Evolutionary conservation across 2,797 vertebrate genomes (phyloP).

Genomic region (Arnoldichthys spilopterus): DNA sequence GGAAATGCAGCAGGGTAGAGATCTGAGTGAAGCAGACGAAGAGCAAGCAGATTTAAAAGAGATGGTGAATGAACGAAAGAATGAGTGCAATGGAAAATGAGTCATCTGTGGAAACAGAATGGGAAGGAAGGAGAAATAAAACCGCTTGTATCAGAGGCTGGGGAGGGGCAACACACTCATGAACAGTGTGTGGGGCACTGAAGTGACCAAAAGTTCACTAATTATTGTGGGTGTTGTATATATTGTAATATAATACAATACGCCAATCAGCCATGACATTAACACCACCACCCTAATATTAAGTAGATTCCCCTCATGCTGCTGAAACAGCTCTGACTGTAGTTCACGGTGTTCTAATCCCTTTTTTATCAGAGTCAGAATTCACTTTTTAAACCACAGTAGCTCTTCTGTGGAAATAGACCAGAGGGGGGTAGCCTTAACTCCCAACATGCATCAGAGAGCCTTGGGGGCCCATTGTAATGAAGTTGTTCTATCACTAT

Average conservation of each 20-base stretch:
- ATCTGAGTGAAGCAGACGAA: neutral
- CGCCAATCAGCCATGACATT: no score
- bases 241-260: neutral
- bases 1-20: neutral
- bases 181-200: neutral
- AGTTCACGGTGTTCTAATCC: no score
- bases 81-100: conserved; percentile 8
- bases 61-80: neutral
- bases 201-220: neutral
- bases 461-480: no score
- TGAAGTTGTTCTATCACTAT: no score
- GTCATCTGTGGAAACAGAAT: conserved; percentile 2
- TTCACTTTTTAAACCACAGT: no score
- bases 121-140: neutral
- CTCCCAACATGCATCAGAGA: no score
- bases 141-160: neutral
- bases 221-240: neutral
- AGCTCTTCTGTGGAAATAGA: neutral
- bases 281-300: no score
- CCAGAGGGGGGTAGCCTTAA: no score
- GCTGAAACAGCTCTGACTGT: no score
- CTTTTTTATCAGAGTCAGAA: no score
- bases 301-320: no score
- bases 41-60: neutral
- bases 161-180: conserved; percentile 1